Conservation (phyloP, 2,113 vertebrate species). For the Forbesichthys papilliferus region DNA sequence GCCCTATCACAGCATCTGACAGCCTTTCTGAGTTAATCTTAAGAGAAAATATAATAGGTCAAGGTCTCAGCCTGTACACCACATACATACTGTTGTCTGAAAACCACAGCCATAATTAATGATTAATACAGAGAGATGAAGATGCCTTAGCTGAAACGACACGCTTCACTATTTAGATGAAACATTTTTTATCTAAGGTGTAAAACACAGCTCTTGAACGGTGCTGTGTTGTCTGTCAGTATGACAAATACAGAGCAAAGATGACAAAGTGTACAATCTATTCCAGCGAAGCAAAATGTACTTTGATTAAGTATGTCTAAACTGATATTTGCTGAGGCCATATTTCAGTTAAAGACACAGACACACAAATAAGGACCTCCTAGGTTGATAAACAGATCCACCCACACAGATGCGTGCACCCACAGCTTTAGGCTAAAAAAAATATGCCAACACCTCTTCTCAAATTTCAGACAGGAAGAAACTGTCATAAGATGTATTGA, state of each 20-base stretch:
- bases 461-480: constrained; percentile 37
- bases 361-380: not conserved
- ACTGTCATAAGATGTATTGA: constrained; percentile 38
- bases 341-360: not conserved
- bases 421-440: constrained; percentile 44
- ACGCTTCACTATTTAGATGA: not conserved
- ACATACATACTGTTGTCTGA: not conserved
- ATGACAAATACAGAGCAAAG: not conserved
- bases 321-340: constrained; percentile 18
- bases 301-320: constrained; percentile 42
- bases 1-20: constrained; percentile 6
- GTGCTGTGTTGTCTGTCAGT: not conserved
- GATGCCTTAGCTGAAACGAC: not conserved
- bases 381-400: constrained; percentile 5
- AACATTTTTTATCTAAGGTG: not conserved
- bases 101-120: not conserved
- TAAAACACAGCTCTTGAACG: too few relatives aligned
- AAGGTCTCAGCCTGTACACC: too few relatives aligned
- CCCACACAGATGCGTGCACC: constrained; percentile 12
- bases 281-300: constrained; percentile 7
- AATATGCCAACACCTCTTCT: constrained; percentile 52
- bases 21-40: not conserved
- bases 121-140: not conserved
- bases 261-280: not conserved
- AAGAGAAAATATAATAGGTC: too few relatives aligned